Conservation (phyloP, 2,888 invertebrate genomes). For the Ectropis crepuscularia region DNA sequence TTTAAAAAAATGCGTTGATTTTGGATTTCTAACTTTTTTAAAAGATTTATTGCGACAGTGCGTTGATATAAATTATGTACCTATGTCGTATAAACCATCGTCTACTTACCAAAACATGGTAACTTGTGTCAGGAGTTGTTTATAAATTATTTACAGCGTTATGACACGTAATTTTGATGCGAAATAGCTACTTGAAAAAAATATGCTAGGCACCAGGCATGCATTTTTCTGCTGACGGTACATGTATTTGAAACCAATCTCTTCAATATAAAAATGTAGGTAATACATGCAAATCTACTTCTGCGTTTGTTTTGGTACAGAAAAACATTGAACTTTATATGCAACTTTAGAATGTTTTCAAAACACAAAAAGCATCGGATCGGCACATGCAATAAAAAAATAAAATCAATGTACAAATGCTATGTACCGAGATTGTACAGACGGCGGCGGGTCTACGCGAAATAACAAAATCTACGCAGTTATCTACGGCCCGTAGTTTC, state of each 20-base stretch:
- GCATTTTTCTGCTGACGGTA: slow-evolving; percentile 16
- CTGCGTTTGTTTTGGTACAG: too few relatives aligned
- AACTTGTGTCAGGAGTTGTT: too few relatives aligned
- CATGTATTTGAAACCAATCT: background rate
- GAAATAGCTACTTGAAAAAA: too few relatives aligned
- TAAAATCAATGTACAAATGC: too few relatives aligned
- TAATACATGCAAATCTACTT: background rate
- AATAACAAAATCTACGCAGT: slow-evolving; percentile 21
- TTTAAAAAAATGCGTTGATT: too few relatives aligned
- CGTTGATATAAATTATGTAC: too few relatives aligned
- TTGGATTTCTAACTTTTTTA: too few relatives aligned
- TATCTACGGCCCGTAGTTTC: slow-evolving; percentile 23
- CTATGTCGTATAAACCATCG: too few relatives aligned
- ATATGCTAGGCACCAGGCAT: background rate
- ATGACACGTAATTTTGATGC: too few relatives aligned
- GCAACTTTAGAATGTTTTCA: background rate
- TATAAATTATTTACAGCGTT: too few relatives aligned
- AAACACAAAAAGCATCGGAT: slow-evolving; percentile 9
- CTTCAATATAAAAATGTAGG: background rate
- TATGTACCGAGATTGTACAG: background rate
- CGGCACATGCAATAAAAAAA: background rate
- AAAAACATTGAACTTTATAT: background rate
- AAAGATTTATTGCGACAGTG: too few relatives aligned
- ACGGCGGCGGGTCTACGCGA: slow-evolving; percentile 18
- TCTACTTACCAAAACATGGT: too few relatives aligned